phyloP scores from a whole-genome alignment of 2,797 vertebrate species.

The Coranthus polyacanthus region DNA sequence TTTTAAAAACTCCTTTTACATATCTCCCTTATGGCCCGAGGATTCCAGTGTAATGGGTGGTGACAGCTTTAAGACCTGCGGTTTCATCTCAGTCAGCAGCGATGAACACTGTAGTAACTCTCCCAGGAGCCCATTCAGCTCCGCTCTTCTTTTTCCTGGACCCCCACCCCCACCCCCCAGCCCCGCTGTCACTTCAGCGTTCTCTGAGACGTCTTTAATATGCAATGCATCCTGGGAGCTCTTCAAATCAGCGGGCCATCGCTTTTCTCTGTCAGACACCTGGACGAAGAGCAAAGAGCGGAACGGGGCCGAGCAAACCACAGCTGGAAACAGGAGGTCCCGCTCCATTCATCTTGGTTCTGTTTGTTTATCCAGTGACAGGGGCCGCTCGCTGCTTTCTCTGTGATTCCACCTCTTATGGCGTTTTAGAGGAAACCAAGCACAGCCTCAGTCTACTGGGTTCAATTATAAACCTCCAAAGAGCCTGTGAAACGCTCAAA shows the following conservation, averaged over 20 bases:
- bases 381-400: slow-evolving; percentile 21
- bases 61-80: slow-evolving; percentile 59
- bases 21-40: slow-evolving; percentile 14
- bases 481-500: slow-evolving; percentile 5
- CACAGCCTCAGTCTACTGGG: background rate
- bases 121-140: slow-evolving; percentile 25
- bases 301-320: slow-evolving; percentile 16
- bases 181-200: slow-evolving; percentile 13
- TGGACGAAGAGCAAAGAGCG: slow-evolving; percentile 48
- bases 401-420: slow-evolving; percentile 17
- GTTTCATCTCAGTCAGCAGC: slow-evolving; percentile 50
- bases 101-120: slow-evolving; percentile 44
- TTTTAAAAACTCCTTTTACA: slow-evolving; percentile 11
- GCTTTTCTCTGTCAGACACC: slow-evolving; percentile 50
- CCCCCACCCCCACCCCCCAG: background rate
- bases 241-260: slow-evolving; percentile 18
- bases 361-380: slow-evolving; percentile 58
- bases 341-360: slow-evolving; percentile 45
- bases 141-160: background rate
- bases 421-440: slow-evolving; percentile 42
- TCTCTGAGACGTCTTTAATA: slow-evolving; percentile 20
- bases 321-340: slow-evolving; percentile 67
- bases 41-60: slow-evolving; percentile 39
- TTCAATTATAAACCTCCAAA: slow-evolving; percentile 4
- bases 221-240: slow-evolving; percentile 35